Evolutionary conservation across 2,888 invertebrate species (phyloP).

Genomic region (Tetramorium bicarinatum): DNA sequence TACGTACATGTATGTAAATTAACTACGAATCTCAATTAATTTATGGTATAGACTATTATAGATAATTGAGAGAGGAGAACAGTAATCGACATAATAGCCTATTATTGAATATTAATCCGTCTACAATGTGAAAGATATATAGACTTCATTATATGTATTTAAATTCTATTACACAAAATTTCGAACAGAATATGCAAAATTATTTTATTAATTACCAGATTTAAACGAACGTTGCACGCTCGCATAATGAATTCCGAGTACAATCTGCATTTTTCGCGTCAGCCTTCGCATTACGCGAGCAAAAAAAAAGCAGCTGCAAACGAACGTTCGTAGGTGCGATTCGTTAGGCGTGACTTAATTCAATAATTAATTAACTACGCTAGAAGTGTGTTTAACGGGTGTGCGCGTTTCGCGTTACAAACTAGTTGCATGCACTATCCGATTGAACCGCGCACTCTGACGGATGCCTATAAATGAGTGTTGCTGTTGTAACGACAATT

Average conservation of each 20-base stretch:
- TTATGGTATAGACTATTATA: background rate
- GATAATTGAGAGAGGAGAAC: background rate
- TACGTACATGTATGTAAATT: background rate
- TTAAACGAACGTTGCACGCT: background rate
- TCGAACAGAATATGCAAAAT: background rate
- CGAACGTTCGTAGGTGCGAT: background rate
- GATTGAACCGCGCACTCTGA: background rate
- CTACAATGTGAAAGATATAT: background rate
- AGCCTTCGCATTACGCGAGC: background rate
- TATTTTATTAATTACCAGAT: background rate
- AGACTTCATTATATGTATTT: background rate
- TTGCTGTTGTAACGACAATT: slow-evolving; percentile 1
- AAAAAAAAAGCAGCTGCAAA: background rate
- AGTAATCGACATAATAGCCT: background rate
- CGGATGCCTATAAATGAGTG: background rate
- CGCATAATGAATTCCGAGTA: background rate
- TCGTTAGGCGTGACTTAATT: slow-evolving; percentile 22
- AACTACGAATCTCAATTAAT: background rate
- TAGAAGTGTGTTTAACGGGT: background rate
- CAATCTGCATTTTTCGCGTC: background rate
- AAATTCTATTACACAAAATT: background rate
- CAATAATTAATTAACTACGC: slow-evolving; percentile 15
- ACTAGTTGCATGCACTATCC: slow-evolving; percentile 20
- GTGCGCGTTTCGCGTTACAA: background rate
- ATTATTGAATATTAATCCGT: background rate